Conservation (phyloP, 2,888 invertebrate species). For the Cerceris rybyensis region DNA sequence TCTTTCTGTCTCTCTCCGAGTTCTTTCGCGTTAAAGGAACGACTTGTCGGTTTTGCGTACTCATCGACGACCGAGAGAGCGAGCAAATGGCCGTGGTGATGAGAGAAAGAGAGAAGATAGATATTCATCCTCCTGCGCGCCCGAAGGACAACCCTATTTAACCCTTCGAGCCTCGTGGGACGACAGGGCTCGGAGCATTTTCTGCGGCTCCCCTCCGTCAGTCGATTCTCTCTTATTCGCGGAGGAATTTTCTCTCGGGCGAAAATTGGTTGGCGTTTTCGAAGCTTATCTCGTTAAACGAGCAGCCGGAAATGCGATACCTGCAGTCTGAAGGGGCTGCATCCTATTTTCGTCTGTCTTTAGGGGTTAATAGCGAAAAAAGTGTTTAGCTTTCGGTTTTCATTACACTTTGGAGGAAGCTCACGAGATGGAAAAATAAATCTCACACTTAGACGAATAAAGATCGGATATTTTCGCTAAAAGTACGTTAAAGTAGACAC, state of each 20-base stretch:
- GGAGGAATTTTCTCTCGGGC: slow-evolving; percentile 14
- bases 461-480: too few species aligned
- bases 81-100: not conserved
- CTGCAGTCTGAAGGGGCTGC: not conserved
- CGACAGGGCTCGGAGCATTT: slow-evolving; percentile 38
- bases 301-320: not conserved
- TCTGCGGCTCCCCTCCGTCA: slow-evolving; percentile 25
- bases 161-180: slow-evolving; percentile 46
- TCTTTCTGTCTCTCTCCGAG: slow-evolving; percentile 47
- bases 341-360: too few species aligned
- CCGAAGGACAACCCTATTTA: slow-evolving; percentile 61
- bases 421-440: too few species aligned
- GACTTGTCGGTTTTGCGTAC: slow-evolving; percentile 66
- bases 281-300: slow-evolving; percentile 34
- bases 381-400: too few species aligned
- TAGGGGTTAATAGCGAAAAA: too few species aligned
- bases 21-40: slow-evolving; percentile 66
- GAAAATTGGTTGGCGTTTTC: slow-evolving; percentile 35
- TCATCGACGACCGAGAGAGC: slow-evolving; percentile 42
- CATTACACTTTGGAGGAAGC: too few species aligned
- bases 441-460: too few species aligned
- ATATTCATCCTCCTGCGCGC: slow-evolving; percentile 33
- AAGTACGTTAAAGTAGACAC: too few species aligned
- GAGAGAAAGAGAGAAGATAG: slow-evolving; percentile 10
- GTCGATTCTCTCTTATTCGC: slow-evolving; percentile 16